phyloP scores from a whole-genome alignment of 2,888 invertebrate species.

The Diarsia rubi region DNA sequence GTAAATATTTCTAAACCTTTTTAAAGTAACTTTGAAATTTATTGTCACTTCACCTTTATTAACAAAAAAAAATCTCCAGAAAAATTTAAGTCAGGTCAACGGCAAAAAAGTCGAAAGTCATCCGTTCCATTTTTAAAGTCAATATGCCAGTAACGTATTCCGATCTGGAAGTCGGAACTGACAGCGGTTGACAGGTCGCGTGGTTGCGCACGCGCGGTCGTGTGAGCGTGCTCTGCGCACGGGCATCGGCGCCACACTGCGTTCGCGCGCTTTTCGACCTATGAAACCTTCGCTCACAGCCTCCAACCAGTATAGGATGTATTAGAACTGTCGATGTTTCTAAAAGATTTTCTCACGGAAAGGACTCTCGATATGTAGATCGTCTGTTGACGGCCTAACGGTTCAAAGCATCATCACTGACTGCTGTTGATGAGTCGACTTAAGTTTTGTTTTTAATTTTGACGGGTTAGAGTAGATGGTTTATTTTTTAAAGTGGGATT shows the following conservation, averaged over 20 bases:
- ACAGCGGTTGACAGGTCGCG: constrained; percentile 83
- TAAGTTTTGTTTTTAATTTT: constrained; percentile 84
- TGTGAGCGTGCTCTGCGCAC: constrained; percentile 89
- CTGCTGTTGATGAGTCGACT: constrained; percentile 83
- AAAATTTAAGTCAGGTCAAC: constrained; percentile 74
- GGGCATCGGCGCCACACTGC: constrained; percentile 89
- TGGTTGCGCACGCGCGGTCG: constrained; percentile 81
- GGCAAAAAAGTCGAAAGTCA: constrained; percentile 74
- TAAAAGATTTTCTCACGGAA: constrained; percentile 87
- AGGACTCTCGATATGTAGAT: constrained; percentile 82
- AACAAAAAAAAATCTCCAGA: constrained; percentile 59
- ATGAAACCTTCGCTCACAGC: constrained; percentile 86
- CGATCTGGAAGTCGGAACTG: constrained; percentile 80
- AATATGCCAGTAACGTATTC: constrained; percentile 70
- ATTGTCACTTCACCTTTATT: constrained; percentile 67
- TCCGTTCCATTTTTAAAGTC: constrained; percentile 81
- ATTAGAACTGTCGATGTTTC: constrained; percentile 82
- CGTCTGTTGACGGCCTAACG: constrained; percentile 79
- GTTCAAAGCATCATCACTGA: constrained; percentile 79
- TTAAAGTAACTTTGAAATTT: constrained; percentile 50
- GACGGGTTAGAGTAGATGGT: constrained; percentile 77
- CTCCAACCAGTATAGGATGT: constrained; percentile 81
- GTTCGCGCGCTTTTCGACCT: constrained; percentile 90
- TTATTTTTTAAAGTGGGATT: constrained; percentile 85
- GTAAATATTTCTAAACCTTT: constrained; percentile 69